These are phyloP conservation scores for Umimayanthus chanpuru DNA, from an alignment of 92 coral and sea anemone species.

Conservation along the genomic window DNA sequence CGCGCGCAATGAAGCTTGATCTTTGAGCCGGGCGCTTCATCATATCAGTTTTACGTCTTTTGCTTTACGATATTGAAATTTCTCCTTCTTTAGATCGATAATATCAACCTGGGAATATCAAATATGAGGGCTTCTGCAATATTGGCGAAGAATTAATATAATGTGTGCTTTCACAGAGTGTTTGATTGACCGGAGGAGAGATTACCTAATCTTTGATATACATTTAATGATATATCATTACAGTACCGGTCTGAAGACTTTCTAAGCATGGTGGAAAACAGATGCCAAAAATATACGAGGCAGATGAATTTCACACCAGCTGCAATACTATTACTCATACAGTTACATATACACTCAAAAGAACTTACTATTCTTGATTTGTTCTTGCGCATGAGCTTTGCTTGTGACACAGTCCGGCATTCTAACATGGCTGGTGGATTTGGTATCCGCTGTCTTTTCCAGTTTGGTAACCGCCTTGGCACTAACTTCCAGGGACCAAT, in stretches of 20 bases:
- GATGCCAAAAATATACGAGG: background rate
- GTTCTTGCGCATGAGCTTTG: background rate
- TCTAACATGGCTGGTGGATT: background rate
- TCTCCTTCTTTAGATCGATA: too few relatives aligned
- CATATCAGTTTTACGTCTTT: too few relatives aligned
- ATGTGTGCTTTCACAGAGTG: background rate
- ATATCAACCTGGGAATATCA: too few relatives aligned
- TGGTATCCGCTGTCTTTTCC: background rate
- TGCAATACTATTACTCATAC: too few relatives aligned
- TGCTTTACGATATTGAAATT: too few relatives aligned
- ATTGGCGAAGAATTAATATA: background rate
- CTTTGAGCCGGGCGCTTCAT: too few relatives aligned
- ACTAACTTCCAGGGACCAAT: background rate
- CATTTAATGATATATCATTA: background rate
- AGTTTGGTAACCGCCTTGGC: background rate
- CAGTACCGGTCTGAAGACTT: background rate
- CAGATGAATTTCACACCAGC: background rate
- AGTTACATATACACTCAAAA: too few relatives aligned
- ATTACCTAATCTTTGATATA: background rate
- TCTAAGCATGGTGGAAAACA: background rate
- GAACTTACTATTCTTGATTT: background rate
- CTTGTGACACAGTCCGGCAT: background rate
- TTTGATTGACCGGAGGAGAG: background rate
- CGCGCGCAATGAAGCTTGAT: too few relatives aligned
- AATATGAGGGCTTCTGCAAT: too few relatives aligned